A percentile compares a stretch with the other conserved stretches of the same genome.
Conservation (phyloP, 23 tunicate species). For the Aplidium turbinatum region DNA sequence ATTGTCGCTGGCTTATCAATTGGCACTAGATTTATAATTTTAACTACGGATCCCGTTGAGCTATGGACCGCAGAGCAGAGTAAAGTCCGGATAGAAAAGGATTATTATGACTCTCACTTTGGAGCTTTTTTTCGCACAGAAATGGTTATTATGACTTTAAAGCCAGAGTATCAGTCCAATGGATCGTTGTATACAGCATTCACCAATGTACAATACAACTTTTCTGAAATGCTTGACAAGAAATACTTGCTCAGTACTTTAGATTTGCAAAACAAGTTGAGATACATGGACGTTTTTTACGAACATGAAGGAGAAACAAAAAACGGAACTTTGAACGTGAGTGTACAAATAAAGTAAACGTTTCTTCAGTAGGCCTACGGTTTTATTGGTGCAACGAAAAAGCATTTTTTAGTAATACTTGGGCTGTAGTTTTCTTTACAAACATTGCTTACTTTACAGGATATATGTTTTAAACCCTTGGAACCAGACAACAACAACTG, state of each 20-base stretch:
- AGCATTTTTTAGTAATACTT: no score
- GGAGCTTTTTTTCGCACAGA: constrained; percentile 93
- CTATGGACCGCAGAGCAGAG: constrained; percentile 85
- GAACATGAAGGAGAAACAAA: constrained; percentile 34
- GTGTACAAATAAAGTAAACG: neutral
- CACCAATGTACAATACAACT: constrained; percentile 50
- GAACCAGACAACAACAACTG: constrained; percentile 93
- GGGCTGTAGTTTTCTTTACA: no score
- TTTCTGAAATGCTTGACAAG: constrained; percentile 58
- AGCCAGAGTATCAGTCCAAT: constrained; percentile 42
- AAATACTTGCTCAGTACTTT: constrained; percentile 59
- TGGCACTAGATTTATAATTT: constrained; percentile 59
- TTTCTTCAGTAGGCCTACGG: no score
- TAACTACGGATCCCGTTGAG: constrained; percentile 97
- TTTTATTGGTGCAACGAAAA: no score
- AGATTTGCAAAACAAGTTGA: constrained; percentile 60
- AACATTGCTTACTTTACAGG: constrained; percentile 43
- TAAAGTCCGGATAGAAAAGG: constrained; percentile 79
- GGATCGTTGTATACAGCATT: constrained; percentile 48
- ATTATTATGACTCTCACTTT: constrained; percentile 75
- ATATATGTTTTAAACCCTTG: constrained; percentile 92
- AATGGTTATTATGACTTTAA: constrained; percentile 70
- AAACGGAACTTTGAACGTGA: constrained; percentile 54
- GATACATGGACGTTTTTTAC: constrained; percentile 55
- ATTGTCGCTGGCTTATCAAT: constrained; percentile 51